Conservation (phyloP, 2,113 vertebrate species). For the Hystrix brachyura region DNA sequence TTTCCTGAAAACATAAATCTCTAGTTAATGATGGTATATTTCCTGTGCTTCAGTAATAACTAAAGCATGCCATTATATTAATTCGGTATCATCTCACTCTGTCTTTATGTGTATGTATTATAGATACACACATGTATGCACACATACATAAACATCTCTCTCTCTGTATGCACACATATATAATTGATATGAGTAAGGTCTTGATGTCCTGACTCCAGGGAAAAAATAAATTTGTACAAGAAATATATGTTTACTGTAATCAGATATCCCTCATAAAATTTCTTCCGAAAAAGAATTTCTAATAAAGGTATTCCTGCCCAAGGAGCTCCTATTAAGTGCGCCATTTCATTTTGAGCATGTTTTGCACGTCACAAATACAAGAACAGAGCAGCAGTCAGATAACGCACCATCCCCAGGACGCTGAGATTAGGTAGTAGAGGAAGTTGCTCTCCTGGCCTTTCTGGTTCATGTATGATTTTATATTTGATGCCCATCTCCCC, state of each 20-base stretch:
- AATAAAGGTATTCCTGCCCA: not conserved
- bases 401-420: not conserved
- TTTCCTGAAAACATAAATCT: slow-evolving; percentile 26
- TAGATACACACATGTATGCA: not conserved
- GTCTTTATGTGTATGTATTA: not conserved
- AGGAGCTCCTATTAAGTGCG: not conserved
- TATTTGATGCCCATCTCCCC: not conserved
- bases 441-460: not conserved
- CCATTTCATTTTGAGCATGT: slow-evolving; percentile 8
- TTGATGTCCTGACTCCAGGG: not conserved
- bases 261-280: not conserved
- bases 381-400: not conserved
- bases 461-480: not conserved
- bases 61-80: not conserved
- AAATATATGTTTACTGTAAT: not conserved
- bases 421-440: not conserved
- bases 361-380: not conserved
- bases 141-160: not conserved
- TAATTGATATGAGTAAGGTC: not conserved
- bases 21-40: not conserved
- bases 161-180: not conserved
- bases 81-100: not conserved
- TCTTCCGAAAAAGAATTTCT: not conserved
- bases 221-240: not conserved
- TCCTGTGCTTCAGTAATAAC: not conserved